Evolutionary conservation across 1,140 invertebrate genomes (phyloP), one percentile per base, ranked within the genome.

Genomic region (Bombus soroeensis): DNA sequence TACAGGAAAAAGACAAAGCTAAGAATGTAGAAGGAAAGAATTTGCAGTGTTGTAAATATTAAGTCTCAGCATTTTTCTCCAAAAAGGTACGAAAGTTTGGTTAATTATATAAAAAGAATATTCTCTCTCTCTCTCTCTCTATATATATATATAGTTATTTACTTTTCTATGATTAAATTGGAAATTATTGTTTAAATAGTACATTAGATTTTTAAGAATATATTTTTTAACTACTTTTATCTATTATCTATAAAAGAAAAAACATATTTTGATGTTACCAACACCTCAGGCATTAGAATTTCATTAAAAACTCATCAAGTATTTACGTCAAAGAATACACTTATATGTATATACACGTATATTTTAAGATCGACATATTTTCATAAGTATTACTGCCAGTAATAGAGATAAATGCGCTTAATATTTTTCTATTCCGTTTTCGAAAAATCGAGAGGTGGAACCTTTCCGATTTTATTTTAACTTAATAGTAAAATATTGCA

Each of bases 401-500:
- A 81, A 89, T 89, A 89, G 64, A 81, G 59, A 84, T n/a, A 90
- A 68, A 87, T 79, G 78, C 34, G 85, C 82, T 87, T 90, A 78
- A 90, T 91, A 91, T 91, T 91, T 91, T 91, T 91, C 78, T 90
- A 91, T 91, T 91, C 59, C 74, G 74, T 91, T 89, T 91, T 82
- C 22, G 37, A 34, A 83, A 87, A 89, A 83, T 89, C 70, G 66
- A 71, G 59, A 66, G 64, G 37, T 22, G 43, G 64, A n/a, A 83
- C 53, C 64, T 59, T 68, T 87, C 57, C 39, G 71, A 73, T 88
- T 71, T 90, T 88, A 87, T 89, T 86, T 89, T 84, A 79, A 87
- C 57, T 82, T 37, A 53, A 75, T 79, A 39, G 43, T 78, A 66
- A 75, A 59, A 81, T 70, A 81, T 80, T 80, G 80, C 73, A 76